A percentile compares a stretch with the other conserved stretches of the same genome.
Evolutionary conservation across 2,797 vertebrate genomes (phyloP).

Genomic region (Loris lydekkerianus): DNA sequence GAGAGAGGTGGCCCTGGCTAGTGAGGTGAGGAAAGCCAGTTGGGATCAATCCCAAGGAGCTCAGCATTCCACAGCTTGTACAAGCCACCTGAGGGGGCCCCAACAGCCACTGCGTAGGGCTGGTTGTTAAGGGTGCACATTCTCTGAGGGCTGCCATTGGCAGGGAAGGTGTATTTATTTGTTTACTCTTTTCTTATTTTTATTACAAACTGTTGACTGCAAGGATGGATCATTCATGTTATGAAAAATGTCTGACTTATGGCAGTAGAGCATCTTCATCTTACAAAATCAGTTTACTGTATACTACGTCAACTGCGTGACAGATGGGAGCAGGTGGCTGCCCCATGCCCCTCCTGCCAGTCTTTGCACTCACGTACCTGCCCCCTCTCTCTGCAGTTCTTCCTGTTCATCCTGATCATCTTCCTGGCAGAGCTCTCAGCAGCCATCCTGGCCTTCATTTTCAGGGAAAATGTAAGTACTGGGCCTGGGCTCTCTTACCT

Average conservation of each 20-base stretch:
- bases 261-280: neutral
- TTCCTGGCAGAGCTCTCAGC: conserved; percentile 96
- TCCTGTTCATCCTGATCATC: conserved; percentile 96
- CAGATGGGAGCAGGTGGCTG: accelerated
- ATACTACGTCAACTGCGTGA: accelerated
- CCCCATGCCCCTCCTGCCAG: accelerated
- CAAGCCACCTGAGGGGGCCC: neutral
- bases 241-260: neutral
- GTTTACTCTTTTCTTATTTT: neutral
- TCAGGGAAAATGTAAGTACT: conserved; percentile 95
- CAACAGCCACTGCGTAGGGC: neutral
- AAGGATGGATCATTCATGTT: neutral
- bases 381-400: conserved; percentile 91
- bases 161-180: neutral
- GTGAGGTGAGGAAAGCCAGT: neutral
- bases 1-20: neutral
- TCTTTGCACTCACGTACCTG: neutral
- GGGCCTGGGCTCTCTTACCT: accelerated
- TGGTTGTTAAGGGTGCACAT: neutral
- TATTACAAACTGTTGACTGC: neutral
- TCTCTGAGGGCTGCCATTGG: neutral
- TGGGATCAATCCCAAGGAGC: neutral
- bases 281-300: accelerated
- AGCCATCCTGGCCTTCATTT: conserved; percentile 96
- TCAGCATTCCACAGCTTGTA: neutral